These are phyloP conservation scores for Dendrolimus houi DNA, from an alignment of 2,888 invertebrate species.

Conservation along the genomic window DNA sequence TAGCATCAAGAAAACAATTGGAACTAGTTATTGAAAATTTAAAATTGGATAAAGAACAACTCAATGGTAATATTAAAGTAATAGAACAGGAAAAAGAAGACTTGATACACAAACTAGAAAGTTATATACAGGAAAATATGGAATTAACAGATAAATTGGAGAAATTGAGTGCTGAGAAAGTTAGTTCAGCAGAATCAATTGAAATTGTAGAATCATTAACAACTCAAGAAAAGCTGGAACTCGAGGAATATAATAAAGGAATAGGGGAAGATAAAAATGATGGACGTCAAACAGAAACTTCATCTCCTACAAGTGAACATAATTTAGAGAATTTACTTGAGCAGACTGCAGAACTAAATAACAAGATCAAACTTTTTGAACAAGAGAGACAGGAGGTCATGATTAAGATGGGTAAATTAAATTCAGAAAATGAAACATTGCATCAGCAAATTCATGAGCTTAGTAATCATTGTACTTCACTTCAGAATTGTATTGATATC, in stretches of 20 bases:
- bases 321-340: slow-evolving; percentile 76
- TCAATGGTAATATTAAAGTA: slow-evolving; percentile 71
- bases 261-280: slow-evolving; percentile 37
- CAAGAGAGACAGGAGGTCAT: slow-evolving; percentile 82
- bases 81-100: slow-evolving; percentile 78
- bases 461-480: slow-evolving; percentile 61
- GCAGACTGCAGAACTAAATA: slow-evolving; percentile 79
- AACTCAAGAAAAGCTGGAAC: slow-evolving; percentile 81
- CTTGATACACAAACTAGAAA: slow-evolving; percentile 77
- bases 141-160: slow-evolving; percentile 83
- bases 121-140: slow-evolving; percentile 83
- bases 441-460: slow-evolving; percentile 66
- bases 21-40: slow-evolving; percentile 66
- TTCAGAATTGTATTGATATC: slow-evolving; percentile 57
- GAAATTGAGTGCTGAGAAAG: slow-evolving; percentile 82
- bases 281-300: slow-evolving; percentile 25
- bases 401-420: slow-evolving; percentile 80
- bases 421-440: slow-evolving; percentile 76
- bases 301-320: slow-evolving; percentile 55
- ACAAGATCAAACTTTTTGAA: slow-evolving; percentile 81
- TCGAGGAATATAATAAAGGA: slow-evolving; percentile 80
- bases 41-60: slow-evolving; percentile 70
- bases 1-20: slow-evolving; percentile 64
- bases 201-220: slow-evolving; percentile 84
- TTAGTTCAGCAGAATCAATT: slow-evolving; percentile 85